phyloP scores from a whole-genome alignment of 2,888 invertebrate species.

The Eupithecia exiguata region DNA sequence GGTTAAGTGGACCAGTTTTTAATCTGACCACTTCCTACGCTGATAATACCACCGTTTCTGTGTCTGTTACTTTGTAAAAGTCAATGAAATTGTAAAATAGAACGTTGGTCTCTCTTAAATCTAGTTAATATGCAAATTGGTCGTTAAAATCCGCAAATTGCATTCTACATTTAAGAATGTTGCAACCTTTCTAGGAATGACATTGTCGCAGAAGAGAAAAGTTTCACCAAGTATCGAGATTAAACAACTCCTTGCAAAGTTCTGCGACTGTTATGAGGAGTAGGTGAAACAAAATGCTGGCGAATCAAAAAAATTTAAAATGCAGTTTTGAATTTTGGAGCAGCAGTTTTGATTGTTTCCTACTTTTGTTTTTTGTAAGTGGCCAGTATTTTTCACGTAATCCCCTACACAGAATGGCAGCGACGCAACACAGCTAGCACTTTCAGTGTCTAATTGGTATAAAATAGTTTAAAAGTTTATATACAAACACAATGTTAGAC shows the following conservation, averaged over 20 bases:
- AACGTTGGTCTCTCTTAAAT: conserved; percentile 26
- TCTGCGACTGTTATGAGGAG: background rate
- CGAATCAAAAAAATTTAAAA: background rate
- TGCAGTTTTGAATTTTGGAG: too few species aligned
- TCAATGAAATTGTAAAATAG: conserved; percentile 47
- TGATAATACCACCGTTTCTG: conserved; percentile 48
- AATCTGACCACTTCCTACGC: conserved; percentile 49
- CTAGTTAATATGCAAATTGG: conserved; percentile 19
- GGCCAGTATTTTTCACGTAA: background rate
- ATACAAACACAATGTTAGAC: too few species aligned
- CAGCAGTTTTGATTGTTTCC: too few species aligned
- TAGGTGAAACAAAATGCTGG: background rate
- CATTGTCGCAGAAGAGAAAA: conserved; percentile 1
- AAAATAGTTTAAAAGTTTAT: background rate
- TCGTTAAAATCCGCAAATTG: conserved; percentile 14
- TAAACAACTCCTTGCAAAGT: background rate
- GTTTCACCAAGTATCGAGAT: background rate
- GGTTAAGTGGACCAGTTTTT: conserved; percentile 57
- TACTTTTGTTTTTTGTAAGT: background rate
- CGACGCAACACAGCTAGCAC: too few species aligned
- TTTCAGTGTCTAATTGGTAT: background rate
- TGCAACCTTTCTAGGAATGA: conserved; percentile 3
- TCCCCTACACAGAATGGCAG: too few species aligned
- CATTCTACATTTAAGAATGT: conserved; percentile 7
- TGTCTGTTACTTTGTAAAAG: conserved; percentile 52